Percentiles rank a stretch among this genome's conserved stretches.
phyloP scores from a whole-genome alignment of 2,797 vertebrate genomes.

The Thunnus albacares region DNA sequence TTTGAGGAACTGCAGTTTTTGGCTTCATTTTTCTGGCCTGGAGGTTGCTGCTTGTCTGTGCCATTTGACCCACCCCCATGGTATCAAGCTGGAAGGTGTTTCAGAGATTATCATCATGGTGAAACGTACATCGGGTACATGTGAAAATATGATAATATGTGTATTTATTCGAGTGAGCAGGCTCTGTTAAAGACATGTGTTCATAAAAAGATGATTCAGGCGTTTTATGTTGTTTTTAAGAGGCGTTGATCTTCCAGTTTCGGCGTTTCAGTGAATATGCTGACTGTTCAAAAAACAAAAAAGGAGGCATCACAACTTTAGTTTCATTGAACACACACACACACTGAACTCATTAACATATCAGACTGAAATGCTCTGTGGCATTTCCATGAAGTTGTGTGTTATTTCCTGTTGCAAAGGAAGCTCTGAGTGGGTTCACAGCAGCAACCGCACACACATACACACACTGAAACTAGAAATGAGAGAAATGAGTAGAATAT shows the following conservation, averaged over 20 bases:
- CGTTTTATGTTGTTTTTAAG: neutral
- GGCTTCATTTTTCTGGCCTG: no score
- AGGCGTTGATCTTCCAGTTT: neutral
- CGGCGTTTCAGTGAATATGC: slow-evolving; percentile 37
- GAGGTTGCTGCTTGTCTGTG: no score
- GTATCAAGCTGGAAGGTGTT: no score
- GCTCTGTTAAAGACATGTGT: neutral
- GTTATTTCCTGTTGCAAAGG: slow-evolving; percentile 70
- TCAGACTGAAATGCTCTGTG: slow-evolving; percentile 46
- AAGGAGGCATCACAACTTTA: neutral
- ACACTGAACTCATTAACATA: slow-evolving; percentile 51
- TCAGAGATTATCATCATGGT: no score
- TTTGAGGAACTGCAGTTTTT: no score
- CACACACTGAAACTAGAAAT: neutral
- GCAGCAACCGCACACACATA: slow-evolving; percentile 45
- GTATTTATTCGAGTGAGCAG: no score
- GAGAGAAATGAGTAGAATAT: no score
- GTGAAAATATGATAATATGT: no score
- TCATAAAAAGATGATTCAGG: slow-evolving; percentile 28
- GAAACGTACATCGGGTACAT: no score
- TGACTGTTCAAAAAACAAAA: slow-evolving; percentile 27
- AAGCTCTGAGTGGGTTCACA: slow-evolving; percentile 54
- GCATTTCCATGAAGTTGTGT: slow-evolving; percentile 73
- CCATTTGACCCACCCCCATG: no score
- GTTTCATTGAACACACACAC: slow-evolving; percentile 13